Conservation (phyloP, 2,888 invertebrate species). For the Ephialtes manifestator region DNA sequence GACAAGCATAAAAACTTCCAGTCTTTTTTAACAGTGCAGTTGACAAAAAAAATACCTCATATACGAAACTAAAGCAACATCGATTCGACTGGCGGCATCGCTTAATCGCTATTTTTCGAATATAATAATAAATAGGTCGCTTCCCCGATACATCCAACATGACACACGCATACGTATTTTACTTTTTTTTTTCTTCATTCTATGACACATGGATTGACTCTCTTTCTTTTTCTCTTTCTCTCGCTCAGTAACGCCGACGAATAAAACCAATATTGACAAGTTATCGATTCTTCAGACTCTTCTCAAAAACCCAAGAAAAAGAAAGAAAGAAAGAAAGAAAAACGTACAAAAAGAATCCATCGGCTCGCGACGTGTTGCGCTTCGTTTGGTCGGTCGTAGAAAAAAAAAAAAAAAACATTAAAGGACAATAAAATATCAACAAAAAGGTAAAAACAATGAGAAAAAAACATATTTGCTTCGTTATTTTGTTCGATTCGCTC, state of each 20-base stretch:
- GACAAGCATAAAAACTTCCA: too few species aligned
- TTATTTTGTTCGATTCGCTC: conserved; percentile 37
- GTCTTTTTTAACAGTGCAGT: too few species aligned
- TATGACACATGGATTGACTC: conserved; percentile 71
- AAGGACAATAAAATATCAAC: conserved; percentile 20
- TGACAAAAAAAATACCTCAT: too few species aligned
- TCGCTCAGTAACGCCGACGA: conserved; percentile 63
- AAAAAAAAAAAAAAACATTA: too few species aligned
- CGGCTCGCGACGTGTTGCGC: conserved; percentile 47
- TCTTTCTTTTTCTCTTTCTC: conserved; percentile 14
- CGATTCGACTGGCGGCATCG: conserved; percentile 70
- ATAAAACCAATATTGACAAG: conserved; percentile 62
- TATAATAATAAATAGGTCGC: conserved; percentile 81
- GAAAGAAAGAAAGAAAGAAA: conserved; percentile 6
- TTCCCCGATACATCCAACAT: conserved; percentile 80
- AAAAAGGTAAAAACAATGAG: conserved; percentile 1
- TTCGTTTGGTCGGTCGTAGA: conserved; percentile 61
- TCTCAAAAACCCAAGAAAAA: background rate
- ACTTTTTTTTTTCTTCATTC: conserved; percentile 58
- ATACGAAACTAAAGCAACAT: conserved; percentile 77
- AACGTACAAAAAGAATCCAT: conserved; percentile 27
- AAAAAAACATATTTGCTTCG: conserved; percentile 24
- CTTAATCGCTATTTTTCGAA: conserved; percentile 64
- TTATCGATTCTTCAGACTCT: conserved; percentile 26
- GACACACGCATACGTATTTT: conserved; percentile 79